These are phyloP conservation scores for Scrobipalpa costella DNA, from an alignment of 2,888 invertebrate species.

Conservation along the genomic window DNA sequence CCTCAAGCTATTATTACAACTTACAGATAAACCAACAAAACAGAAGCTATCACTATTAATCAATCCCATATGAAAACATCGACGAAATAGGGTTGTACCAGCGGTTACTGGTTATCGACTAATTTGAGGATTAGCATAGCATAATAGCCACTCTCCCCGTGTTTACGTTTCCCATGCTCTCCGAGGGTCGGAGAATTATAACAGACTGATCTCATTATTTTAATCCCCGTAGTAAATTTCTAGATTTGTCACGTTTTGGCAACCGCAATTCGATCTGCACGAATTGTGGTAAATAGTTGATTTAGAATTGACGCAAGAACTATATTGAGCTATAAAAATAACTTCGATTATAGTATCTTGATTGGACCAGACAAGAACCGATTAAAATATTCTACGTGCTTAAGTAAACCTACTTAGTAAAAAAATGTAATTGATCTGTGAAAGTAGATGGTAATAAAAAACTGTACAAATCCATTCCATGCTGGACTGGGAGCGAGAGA, in stretches of 20 bases:
- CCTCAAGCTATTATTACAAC: background rate
- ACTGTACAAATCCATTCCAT: too few relatives aligned
- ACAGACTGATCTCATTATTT: conserved; percentile 65
- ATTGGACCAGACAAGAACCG: too few relatives aligned
- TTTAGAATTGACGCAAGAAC: background rate
- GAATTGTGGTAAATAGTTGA: conserved; percentile 38
- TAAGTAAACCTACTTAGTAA: too few relatives aligned
- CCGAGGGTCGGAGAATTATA: conserved; percentile 50
- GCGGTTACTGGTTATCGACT: conserved; percentile 58
- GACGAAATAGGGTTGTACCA: conserved; percentile 33
- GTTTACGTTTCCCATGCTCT: conserved; percentile 77
- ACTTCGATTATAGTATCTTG: background rate
- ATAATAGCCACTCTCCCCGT: conserved; percentile 54
- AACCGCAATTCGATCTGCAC: conserved; percentile 55
- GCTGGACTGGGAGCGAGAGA: too few relatives aligned
- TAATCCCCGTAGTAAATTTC: conserved; percentile 71
- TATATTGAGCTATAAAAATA: background rate
- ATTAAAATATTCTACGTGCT: too few relatives aligned
- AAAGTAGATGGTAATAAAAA: too few relatives aligned
- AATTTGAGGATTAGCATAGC: conserved; percentile 66
- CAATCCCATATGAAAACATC: conserved; percentile 19
- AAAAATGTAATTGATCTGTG: too few relatives aligned
- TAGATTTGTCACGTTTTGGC: conserved; percentile 62
- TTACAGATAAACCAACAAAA: background rate
- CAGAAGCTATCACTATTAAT: conserved; percentile 16